phyloP scores from a whole-genome alignment of 2,113 vertebrate species.

The Elephantulus edwardii region DNA sequence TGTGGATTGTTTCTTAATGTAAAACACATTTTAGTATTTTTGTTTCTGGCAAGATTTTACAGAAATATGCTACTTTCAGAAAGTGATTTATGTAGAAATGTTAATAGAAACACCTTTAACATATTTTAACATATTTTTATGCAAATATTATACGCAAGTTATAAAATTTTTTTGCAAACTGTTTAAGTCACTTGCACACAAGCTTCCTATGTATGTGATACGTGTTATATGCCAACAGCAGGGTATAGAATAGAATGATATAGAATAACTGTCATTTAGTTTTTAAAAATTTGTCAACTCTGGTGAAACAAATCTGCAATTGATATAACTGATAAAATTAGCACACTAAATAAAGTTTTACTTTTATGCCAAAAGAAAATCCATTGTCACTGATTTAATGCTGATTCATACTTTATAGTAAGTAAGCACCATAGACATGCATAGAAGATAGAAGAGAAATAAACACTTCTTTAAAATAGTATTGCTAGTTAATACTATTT shows the following conservation, averaged over 20 bases:
- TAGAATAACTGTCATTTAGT: slow-evolving; percentile 28
- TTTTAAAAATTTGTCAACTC: slow-evolving; percentile 36
- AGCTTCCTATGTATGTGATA: too few species aligned
- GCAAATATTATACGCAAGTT: too few species aligned
- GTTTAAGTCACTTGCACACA: too few species aligned
- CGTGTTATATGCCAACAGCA: too few species aligned
- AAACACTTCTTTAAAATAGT: background rate
- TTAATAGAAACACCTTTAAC: slow-evolving; percentile 51
- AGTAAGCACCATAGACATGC: slow-evolving; percentile 5
- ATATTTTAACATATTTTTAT: background rate
- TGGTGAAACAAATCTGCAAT: background rate
- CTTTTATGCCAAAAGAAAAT: background rate
- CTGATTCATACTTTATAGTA: background rate
- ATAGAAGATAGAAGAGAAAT: background rate
- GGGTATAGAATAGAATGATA: too few species aligned
- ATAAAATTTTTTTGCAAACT: too few species aligned
- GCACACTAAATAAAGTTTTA: slow-evolving; percentile 7
- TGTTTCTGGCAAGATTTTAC: slow-evolving; percentile 53
- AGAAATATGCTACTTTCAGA: slow-evolving; percentile 59
- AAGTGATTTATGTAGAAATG: slow-evolving; percentile 50
- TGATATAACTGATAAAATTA: slow-evolving; percentile 29
- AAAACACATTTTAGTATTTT: slow-evolving; percentile 64
- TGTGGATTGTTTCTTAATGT: slow-evolving; percentile 56
- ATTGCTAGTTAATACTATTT: background rate
- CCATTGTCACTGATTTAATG: background rate